Evolutionary conservation across 2,797 vertebrate genomes (phyloP), one percentile per base, ranked within the genome.

Genomic region (Hapalemur alaotrensis): DNA sequence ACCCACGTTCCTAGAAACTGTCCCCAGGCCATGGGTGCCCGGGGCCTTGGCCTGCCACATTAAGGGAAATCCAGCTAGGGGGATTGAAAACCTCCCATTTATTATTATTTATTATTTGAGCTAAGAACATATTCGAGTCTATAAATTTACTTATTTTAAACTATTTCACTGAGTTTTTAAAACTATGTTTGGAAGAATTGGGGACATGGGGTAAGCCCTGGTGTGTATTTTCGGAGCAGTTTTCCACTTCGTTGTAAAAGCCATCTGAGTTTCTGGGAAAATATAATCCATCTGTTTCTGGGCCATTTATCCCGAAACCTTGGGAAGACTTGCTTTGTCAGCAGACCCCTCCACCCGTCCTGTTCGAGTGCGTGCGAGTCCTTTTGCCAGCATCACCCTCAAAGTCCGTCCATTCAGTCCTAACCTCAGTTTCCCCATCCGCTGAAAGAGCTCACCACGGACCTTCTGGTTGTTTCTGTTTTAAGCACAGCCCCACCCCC

Each of bases 241-340:
- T 91, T 93, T 70, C 79, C 59, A 63, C 69, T 86, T 81, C 28
- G 2, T 65, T 54, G 46, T 95, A 57, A 90, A 81, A 92, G 89
- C 46, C 76, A 52, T 91, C 43, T 67, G 95, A 84, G 73, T 81
- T 95, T 90, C 83, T 70, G 65, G 28, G 65, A 23, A 95, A 97
- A 96, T 92, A 48, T 4, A 82, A 93, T 91, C 93, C 81, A 70
- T 88, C 35, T 96, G 92, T 85, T 87, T 81, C 38, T 61, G 65
- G 72, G 30, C 52, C 32, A 25, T 95, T 93, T 87, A 30, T 89
- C 82, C 82, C 54, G 18, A 59, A 87, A 79, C 20, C 72, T 50
- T 8, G 0, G 43, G 80, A 93, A 90, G 61, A 72, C 7, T 82
- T 76, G 75, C 67, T 82, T 69, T 38, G 65, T 78, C 63, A 95